These are phyloP conservation scores for Euwallacea similis DNA, from an alignment of 1,140 invertebrate genomes.

Conservation along the genomic window DNA sequence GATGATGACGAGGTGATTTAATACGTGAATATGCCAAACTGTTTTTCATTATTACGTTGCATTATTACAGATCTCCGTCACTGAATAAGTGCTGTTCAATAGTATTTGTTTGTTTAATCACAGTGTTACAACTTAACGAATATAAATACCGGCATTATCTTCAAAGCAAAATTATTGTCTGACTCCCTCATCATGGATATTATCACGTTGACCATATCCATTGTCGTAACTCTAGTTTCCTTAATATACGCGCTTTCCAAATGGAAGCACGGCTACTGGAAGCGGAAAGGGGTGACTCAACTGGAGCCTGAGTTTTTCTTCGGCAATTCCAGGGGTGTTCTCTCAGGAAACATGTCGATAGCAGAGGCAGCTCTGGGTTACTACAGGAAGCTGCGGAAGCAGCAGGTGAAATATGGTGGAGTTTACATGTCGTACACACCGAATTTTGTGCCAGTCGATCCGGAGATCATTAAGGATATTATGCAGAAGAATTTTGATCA, in stretches of 20 bases:
- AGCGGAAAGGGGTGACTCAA: slow-evolving; percentile 51
- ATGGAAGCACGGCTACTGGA: slow-evolving; percentile 51
- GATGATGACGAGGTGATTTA: no score
- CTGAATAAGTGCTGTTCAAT: no score
- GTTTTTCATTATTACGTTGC: no score
- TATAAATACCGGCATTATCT: no score
- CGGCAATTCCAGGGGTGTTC: slow-evolving; percentile 44
- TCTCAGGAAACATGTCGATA: slow-evolving; percentile 41
- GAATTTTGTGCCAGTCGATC: slow-evolving; percentile 12
- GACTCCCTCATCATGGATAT: no score
- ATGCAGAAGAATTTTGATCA: slow-evolving; percentile 17
- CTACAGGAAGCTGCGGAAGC: slow-evolving; percentile 35
- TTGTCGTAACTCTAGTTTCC: neutral
- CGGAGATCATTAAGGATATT: slow-evolving; percentile 20
- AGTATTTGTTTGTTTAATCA: no score
- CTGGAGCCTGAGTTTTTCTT: slow-evolving; percentile 49
- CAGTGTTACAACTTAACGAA: no score
- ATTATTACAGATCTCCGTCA: no score
- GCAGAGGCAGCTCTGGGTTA: slow-evolving; percentile 42
- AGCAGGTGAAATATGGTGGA: slow-evolving; percentile 19
- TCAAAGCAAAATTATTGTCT: no score
- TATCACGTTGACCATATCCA: no score
- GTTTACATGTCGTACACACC: slow-evolving; percentile 10
- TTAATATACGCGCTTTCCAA: slow-evolving; percentile 37
- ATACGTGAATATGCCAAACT: no score